Percentiles rank a stretch among this genome's conserved stretches.
These are phyloP conservation scores for Argynnis bischoffii DNA, from an alignment of 2,888 invertebrate genomes.

Conservation along the genomic window DNA sequence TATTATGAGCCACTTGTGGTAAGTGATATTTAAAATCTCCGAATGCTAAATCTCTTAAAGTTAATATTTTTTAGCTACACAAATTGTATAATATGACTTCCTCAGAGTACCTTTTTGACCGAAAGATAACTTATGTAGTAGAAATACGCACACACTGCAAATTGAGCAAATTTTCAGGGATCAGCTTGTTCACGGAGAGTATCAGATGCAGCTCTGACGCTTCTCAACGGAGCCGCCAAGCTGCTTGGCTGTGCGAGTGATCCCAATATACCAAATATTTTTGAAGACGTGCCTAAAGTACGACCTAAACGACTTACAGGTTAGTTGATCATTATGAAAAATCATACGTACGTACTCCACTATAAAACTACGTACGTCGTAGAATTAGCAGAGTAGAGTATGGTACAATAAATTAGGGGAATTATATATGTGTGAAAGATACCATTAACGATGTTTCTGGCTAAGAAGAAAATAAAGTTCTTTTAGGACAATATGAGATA, in stretches of 20 bases:
- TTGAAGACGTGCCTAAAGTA: constrained; percentile 32
- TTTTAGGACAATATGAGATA: too few species aligned
- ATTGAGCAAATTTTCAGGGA: constrained; percentile 25
- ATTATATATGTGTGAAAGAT: too few species aligned
- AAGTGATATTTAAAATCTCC: constrained; percentile 42
- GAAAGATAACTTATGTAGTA: background rate
- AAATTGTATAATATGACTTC: too few species aligned
- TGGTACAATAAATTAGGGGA: too few species aligned
- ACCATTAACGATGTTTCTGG: too few species aligned
- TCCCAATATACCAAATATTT: constrained; percentile 21
- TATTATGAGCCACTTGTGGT: constrained; percentile 85
- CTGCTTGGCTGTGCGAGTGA: constrained; percentile 49
- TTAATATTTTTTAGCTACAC: background rate
- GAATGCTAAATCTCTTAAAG: background rate
- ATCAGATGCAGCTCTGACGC: constrained; percentile 44
- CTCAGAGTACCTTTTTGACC: too few species aligned
- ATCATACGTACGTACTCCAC: too few species aligned
- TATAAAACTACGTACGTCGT: too few species aligned
- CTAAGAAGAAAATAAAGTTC: too few species aligned
- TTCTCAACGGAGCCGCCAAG: constrained; percentile 47
- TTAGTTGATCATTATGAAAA: background rate
- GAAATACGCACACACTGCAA: background rate
- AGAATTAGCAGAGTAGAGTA: too few species aligned
- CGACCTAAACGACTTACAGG: constrained; percentile 30
- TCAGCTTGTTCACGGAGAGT: constrained; percentile 32